A percentile compares a stretch with the other conserved stretches of the same genome.
Evolutionary conservation across 2,888 invertebrate species (phyloP).

Genomic region (Coenonympha arcania): DNA sequence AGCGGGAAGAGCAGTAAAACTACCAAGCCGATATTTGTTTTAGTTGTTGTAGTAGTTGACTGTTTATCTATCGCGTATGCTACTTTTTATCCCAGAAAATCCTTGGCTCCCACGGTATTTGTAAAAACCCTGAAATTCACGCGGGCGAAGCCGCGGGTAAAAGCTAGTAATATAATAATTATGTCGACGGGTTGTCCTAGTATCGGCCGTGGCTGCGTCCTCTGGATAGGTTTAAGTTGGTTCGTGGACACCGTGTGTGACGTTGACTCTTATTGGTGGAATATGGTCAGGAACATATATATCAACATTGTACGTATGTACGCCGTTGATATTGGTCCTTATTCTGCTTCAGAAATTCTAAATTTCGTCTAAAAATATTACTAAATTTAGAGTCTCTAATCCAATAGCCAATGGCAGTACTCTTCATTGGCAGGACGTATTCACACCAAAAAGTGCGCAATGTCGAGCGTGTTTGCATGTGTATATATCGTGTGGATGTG

Average conservation of each 20-base stretch:
- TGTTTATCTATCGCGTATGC: too few relatives aligned
- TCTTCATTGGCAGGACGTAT: neutral
- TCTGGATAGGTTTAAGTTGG: conserved; percentile 53
- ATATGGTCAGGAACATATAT: neutral
- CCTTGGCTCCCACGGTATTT: too few relatives aligned
- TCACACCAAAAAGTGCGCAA: conserved; percentile 9
- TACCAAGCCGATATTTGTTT: too few relatives aligned
- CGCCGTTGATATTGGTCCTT: neutral
- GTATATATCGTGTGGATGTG: conserved; percentile 38
- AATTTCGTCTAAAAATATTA: neutral
- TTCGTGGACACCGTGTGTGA: conserved; percentile 62
- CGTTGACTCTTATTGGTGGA: conserved; percentile 21
- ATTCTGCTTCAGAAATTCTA: neutral
- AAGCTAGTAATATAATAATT: neutral
- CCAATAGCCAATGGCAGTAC: neutral
- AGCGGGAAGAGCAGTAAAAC: too few relatives aligned
- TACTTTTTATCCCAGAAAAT: too few relatives aligned
- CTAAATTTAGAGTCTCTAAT: neutral
- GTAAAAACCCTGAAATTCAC: too few relatives aligned
- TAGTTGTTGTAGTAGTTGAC: too few relatives aligned
- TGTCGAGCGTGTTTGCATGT: conserved; percentile 30
- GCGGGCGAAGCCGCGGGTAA: too few relatives aligned
- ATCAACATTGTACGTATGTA: too few relatives aligned
- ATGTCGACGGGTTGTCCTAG: conserved; percentile 28
- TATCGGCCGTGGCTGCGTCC: conserved; percentile 41